Evolutionary conservation across 2,113 vertebrate genomes (phyloP), one percentile per base, ranked within the genome.

Genomic region (Pyxicephalus adspersus): DNA sequence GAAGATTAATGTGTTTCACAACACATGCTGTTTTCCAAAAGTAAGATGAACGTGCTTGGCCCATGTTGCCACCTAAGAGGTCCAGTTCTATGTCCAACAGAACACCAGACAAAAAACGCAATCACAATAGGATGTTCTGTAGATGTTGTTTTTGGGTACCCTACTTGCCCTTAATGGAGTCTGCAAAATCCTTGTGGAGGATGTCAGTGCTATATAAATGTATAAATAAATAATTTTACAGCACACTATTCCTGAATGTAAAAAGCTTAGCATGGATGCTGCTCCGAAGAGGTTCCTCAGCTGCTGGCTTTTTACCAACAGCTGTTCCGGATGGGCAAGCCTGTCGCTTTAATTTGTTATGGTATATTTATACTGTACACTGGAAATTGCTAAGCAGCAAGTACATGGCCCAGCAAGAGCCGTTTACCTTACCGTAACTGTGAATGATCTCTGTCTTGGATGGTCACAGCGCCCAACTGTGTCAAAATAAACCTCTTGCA

Each of bases 1-100:
- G 22, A 75, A 38, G 58, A 76, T 51, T 76, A 63, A 76, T 58
- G 58, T 58, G 71, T 58, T 74, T 74, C 54, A 74, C 60, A 54
- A 60, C 5, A 17, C 54, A 13, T 11, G 54, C 55, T 17, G 3
- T 29, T 45, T 60, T 60, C 29, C 71, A 74, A 74, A 74, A 22
- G 18, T 34, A 8, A n/a, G 51, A 57, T 11, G 31, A 19, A 34
- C 18, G 18, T 26, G 20, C 13, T 34, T n/a, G 31, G 26, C 22
- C 26, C 52, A 5, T 9, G 22, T 9, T 31, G 26, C 26, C 25
- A 57, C 9, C 9, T 13, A 45, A 45, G 38, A 8, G 38, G 38
- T 38, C 38, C 38, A 45, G 3, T 45, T 45, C 38, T 13, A 38
- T 9, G 1, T 9, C 9, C 2, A 7, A 2, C 34, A 9, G 2